A percentile compares a stretch with the other conserved stretches of the same genome.
phyloP scores from a whole-genome alignment of 1,140 invertebrate genomes.

The Protaetia brevitarsis region DNA sequence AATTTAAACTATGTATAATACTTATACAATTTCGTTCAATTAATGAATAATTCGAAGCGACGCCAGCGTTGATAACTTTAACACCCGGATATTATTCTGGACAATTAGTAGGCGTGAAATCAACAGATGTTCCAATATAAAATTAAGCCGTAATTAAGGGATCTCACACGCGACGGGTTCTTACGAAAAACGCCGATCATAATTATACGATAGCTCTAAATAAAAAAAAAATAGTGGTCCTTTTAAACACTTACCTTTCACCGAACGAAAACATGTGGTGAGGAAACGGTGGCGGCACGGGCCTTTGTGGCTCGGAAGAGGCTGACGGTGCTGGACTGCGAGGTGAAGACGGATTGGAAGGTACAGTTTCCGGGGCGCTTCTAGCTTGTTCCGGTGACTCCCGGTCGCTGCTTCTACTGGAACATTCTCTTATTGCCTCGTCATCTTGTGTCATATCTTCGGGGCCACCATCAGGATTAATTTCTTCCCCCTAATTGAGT shows the following conservation, averaged over 20 bases:
- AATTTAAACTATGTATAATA: conserved; percentile 7
- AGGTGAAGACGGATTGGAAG: conserved; percentile 41
- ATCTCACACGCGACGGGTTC: neutral
- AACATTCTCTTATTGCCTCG: conserved; percentile 39
- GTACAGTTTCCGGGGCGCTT: conserved; percentile 34
- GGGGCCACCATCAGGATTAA: conserved; percentile 33
- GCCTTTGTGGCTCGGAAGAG: conserved; percentile 37
- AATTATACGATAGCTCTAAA: neutral
- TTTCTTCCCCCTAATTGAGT: conserved; percentile 17
- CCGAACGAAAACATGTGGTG: conserved; percentile 47
- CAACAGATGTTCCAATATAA: neutral
- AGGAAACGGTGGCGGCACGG: conserved; percentile 39
- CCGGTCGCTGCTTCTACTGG: conserved; percentile 41
- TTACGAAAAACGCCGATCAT: neutral
- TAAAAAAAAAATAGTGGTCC: too few species aligned
- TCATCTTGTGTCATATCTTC: conserved; percentile 39
- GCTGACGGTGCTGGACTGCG: conserved; percentile 42
- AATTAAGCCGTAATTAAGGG: neutral
- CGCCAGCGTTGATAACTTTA: conserved; percentile 3
- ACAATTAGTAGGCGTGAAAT: conserved; percentile 8
- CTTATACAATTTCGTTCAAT: conserved; percentile 11
- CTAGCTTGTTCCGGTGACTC: conserved; percentile 39
- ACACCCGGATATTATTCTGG: neutral
- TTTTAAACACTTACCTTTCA: conserved; percentile 39
- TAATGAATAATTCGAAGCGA: conserved; percentile 4